These are phyloP conservation scores for Eupithecia insigniata DNA, from an alignment of 2,888 invertebrate genomes.

Conservation along the genomic window DNA sequence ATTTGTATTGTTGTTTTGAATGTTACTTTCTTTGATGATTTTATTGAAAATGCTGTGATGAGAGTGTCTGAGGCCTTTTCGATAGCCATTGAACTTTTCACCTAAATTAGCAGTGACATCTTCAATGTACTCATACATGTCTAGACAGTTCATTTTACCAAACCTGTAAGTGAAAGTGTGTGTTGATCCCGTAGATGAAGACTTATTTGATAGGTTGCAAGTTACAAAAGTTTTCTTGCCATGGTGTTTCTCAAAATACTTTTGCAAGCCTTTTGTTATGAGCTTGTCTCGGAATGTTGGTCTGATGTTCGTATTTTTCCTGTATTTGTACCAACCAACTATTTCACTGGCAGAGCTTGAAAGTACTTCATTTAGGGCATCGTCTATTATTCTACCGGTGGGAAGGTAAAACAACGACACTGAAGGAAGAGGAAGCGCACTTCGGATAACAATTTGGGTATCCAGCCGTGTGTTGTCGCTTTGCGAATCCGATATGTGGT, in stretches of 20 bases:
- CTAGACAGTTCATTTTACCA: conserved; percentile 83
- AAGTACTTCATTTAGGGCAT: conserved; percentile 81
- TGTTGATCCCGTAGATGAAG: conserved; percentile 81
- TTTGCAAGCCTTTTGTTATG: conserved; percentile 85
- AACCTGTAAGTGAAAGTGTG: conserved; percentile 86
- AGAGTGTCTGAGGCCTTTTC: conserved; percentile 64
- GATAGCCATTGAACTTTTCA: conserved; percentile 78
- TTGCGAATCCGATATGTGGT: conserved; percentile 88
- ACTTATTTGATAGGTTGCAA: conserved; percentile 84
- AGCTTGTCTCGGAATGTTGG: conserved; percentile 86
- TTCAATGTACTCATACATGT: conserved; percentile 81
- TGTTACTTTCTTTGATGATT: conserved; percentile 73
- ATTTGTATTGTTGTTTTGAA: conserved; percentile 66
- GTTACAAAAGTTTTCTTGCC: conserved; percentile 85
- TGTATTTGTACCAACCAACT: conserved; percentile 88
- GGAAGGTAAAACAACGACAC: conserved; percentile 84
- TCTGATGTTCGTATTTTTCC: conserved; percentile 79
- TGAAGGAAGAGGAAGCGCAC: conserved; percentile 84
- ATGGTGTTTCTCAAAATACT: conserved; percentile 81
- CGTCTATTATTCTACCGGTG: conserved; percentile 83
- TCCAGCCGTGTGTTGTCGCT: conserved; percentile 85
- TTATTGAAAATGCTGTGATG: conserved; percentile 73
- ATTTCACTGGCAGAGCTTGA: conserved; percentile 82
- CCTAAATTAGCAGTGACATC: conserved; percentile 83
- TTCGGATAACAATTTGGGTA: conserved; percentile 85